These are phyloP conservation scores for Nipponacmea schrenckii DNA, from an alignment of 2,888 invertebrate species.

Conservation along the genomic window DNA sequence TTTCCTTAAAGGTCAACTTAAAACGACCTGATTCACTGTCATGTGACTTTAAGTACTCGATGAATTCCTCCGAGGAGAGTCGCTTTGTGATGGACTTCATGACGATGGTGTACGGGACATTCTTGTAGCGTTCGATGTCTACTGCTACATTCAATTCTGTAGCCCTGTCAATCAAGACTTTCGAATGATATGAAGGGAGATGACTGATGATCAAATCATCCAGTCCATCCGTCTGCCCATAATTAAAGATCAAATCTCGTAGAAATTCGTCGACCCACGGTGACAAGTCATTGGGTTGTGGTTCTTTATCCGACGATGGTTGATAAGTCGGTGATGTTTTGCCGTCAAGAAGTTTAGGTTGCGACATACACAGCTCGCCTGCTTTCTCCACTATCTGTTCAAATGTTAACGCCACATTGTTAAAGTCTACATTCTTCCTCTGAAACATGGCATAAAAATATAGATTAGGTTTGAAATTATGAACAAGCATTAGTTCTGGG, in stretches of 20 bases:
- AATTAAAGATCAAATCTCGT: not conserved
- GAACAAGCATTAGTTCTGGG: too few relatives aligned
- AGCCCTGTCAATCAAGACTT: not conserved
- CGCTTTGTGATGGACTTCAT: not conserved
- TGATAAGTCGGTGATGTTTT: not conserved
- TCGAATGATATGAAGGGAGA: not conserved
- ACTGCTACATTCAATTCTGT: not conserved
- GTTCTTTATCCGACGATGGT: not conserved
- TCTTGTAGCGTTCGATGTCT: not conserved
- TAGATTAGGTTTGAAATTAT: too few relatives aligned
- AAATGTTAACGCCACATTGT: not conserved
- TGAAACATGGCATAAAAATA: too few relatives aligned
- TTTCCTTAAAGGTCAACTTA: too few relatives aligned
- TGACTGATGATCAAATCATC: not conserved
- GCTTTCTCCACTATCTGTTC: slow-evolving; percentile 6
- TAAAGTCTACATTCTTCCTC: not conserved
- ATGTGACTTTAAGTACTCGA: not conserved
- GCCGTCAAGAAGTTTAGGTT: not conserved
- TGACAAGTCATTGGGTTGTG: not conserved
- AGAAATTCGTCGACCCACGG: not conserved
- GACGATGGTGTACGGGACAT: not conserved
- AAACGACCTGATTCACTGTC: not conserved
- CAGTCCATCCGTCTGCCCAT: not conserved
- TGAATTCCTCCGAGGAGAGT: not conserved
- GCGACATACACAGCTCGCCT: not conserved